phyloP scores from a whole-genome alignment of 1,140 invertebrate species.

The Drosophila pseudoananassae region DNA sequence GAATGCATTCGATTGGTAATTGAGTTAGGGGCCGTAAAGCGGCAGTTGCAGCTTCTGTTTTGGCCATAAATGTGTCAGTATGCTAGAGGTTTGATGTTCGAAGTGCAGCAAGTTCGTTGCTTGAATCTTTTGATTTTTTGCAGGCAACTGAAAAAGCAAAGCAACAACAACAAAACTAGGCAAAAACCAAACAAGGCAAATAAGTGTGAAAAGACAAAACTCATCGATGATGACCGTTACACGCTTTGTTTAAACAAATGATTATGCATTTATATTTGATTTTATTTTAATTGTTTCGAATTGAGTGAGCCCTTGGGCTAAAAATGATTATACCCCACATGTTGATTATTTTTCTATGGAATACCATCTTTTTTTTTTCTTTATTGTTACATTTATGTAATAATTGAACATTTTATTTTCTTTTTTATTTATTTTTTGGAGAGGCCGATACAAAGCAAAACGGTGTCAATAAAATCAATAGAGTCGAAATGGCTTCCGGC shows the following conservation, averaged over 20 bases:
- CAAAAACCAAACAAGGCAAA: constrained; percentile 15
- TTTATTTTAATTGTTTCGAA: constrained; percentile 41
- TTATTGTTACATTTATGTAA: constrained; percentile 61
- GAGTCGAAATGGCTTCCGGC: constrained; percentile 67
- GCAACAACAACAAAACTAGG: background rate
- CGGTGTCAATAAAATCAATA: constrained; percentile 78
- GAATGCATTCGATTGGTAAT: constrained; percentile 60
- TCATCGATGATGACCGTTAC: constrained; percentile 55
- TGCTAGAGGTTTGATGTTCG: constrained; percentile 41
- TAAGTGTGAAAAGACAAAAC: constrained; percentile 45
- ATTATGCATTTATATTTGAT: constrained; percentile 59
- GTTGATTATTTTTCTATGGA: constrained; percentile 38
- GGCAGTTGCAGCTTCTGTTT: constrained; percentile 22
- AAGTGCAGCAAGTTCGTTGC: constrained; percentile 59
- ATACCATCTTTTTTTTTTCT: constrained; percentile 31
- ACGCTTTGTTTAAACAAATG: constrained; percentile 54
- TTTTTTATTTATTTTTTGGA: background rate
- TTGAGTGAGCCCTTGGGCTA: constrained; percentile 21
- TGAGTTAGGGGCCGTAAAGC: constrained; percentile 52
- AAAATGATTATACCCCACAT: constrained; percentile 27
- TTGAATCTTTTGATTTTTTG: constrained; percentile 65
- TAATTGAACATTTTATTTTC: constrained; percentile 22
- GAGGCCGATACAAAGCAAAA: constrained; percentile 50
- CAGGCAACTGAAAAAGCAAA: background rate
- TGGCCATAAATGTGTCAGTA: constrained; percentile 62